These are phyloP conservation scores for Oreochromis grahami DNA, from an alignment of 2,797 vertebrate genomes.

Conservation along the genomic window DNA sequence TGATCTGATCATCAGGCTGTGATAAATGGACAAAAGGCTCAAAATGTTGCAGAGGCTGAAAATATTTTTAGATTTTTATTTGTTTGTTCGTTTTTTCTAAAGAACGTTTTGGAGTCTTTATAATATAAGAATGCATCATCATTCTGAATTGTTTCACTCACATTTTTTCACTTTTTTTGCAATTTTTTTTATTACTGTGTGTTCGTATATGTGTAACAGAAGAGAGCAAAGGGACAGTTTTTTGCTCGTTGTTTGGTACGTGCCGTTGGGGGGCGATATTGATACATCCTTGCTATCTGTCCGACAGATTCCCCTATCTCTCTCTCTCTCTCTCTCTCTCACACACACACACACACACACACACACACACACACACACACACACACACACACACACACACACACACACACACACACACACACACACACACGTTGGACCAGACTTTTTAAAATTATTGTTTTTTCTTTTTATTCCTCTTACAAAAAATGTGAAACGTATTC, in stretches of 20 bases:
- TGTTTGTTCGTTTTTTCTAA: neutral
- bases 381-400: too few species aligned
- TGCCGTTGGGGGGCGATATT: constrained; percentile 56
- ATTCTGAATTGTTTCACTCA: neutral
- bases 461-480: neutral
- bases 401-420: neutral
- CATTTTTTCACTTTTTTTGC: neutral
- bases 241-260: neutral
- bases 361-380: too few species aligned
- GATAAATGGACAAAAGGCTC: neutral
- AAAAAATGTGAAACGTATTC: neutral
- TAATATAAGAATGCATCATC: neutral
- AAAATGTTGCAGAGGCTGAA: neutral
- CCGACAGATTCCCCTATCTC: fast-evolving
- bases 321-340: neutral
- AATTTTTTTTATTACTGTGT: neutral
- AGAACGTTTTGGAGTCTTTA: neutral
- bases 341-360: too few species aligned
- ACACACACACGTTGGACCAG: neutral
- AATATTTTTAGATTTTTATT: neutral
- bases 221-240: neutral
- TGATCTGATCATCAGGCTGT: neutral
- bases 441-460: neutral
- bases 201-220: neutral
- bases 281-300: constrained; percentile 8